These are phyloP conservation scores for Odontophorus gujanensis DNA, from an alignment of 2,113 vertebrate species.

Conservation along the genomic window DNA sequence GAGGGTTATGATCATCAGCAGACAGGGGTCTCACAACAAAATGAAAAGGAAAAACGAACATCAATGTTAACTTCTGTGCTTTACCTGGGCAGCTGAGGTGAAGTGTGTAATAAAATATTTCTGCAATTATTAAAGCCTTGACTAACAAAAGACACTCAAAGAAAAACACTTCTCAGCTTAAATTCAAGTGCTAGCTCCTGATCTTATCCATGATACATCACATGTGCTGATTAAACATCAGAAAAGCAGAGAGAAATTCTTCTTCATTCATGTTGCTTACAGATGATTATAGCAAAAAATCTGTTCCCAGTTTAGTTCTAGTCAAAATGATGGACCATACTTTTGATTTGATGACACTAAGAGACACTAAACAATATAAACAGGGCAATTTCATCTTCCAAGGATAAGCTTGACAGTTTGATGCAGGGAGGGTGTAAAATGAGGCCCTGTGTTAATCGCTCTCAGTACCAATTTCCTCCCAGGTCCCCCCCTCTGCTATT, in stretches of 20 bases:
- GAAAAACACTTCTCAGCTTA: not conserved
- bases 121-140: not conserved
- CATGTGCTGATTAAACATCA: not conserved
- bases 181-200: conserved; percentile 10
- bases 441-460: conserved; percentile 25
- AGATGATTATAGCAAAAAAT: conserved; percentile 10
- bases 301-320: conserved; percentile 14
- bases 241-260: not conserved
- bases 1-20: not conserved
- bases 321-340: not conserved
- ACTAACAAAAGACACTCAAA: not conserved
- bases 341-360: conserved; percentile 35
- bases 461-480: not conserved
- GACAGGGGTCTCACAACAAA: not conserved
- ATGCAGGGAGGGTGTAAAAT: not conserved
- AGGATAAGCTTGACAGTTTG: not conserved
- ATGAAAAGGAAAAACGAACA: not conserved
- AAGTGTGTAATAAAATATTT: not conserved
- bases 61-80: not conserved
- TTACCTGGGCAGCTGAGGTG: not conserved
- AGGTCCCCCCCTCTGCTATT: not conserved
- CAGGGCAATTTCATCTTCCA: conserved; percentile 20
- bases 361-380: conserved; percentile 32
- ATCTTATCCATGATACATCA: not conserved
- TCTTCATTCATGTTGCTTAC: not conserved